Conservation (phyloP, 2,888 invertebrate species). For the Synanthedon myopaeformis region DNA sequence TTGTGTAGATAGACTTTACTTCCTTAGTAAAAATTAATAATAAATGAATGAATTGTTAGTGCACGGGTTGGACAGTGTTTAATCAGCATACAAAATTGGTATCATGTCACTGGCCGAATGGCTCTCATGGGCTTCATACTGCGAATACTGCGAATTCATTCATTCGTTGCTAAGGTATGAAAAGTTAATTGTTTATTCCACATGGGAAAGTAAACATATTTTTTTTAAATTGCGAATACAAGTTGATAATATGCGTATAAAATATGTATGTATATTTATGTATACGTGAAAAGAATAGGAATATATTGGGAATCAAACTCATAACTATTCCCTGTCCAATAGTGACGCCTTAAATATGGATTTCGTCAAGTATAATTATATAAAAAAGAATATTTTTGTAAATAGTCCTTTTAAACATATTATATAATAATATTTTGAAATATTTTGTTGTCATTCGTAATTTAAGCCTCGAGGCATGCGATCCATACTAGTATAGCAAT, state of each 20-base stretch:
- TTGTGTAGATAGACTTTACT: no score
- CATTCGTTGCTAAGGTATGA: not conserved
- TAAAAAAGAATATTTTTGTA: no score
- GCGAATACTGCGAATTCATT: not conserved
- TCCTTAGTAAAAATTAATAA: no score
- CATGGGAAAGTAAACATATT: not conserved
- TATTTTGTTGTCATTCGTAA: no score
- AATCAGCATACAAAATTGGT: constrained; percentile 1
- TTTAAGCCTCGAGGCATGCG: no score
- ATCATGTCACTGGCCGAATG: constrained; percentile 1
- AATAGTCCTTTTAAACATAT: no score
- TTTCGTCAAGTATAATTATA: no score
- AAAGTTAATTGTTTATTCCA: not conserved
- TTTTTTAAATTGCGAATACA: not conserved
- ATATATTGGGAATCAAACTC: no score
- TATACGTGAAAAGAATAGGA: not conserved
- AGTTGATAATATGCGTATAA: not conserved
- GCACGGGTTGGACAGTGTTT: not conserved
- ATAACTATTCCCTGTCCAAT: no score
- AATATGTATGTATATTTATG: not conserved
- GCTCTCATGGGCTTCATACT: not conserved
- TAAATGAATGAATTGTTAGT: no score
- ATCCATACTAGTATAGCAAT: not conserved
- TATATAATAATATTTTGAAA: no score
- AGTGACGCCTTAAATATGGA: no score